Evolutionary conservation across 2,888 invertebrate species (phyloP).

Genomic region (Lysandra coridon): DNA sequence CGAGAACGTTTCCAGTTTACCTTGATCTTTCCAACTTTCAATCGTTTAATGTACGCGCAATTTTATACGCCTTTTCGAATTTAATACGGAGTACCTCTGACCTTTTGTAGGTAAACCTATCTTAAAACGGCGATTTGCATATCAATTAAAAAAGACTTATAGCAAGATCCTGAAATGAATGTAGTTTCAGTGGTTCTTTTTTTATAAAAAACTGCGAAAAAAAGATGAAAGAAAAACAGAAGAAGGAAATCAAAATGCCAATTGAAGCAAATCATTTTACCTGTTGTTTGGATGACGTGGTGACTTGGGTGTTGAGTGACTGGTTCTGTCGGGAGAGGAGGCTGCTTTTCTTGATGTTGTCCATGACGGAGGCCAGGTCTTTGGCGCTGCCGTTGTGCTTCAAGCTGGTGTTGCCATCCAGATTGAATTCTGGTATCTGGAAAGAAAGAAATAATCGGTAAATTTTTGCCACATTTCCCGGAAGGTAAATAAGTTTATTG

Average conservation of each 20-base stretch:
- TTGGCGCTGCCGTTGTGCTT: constrained; percentile 76
- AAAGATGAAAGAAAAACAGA: neutral
- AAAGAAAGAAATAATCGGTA: constrained; percentile 46
- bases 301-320: constrained; percentile 75
- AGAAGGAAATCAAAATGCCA: neutral
- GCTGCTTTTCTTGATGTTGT: constrained; percentile 86
- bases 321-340: constrained; percentile 71
- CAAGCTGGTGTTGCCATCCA: constrained; percentile 80
- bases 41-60: constrained; percentile 35
- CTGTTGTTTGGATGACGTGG: constrained; percentile 78
- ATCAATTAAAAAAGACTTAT: neutral
- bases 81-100: constrained; percentile 15
- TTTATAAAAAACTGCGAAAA: neutral
- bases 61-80: constrained; percentile 14
- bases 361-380: constrained; percentile 85
- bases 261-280: constrained; percentile 50
- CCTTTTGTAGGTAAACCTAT: neutral
- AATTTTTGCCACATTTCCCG: neutral
- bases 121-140: neutral
- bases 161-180: neutral
- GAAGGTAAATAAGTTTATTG: neutral
- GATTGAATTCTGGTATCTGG: constrained; percentile 81
- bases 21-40: constrained; percentile 42
- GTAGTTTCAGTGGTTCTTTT: too few relatives aligned
- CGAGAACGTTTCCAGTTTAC: constrained; percentile 38